A percentile compares a stretch with the other conserved stretches of the same genome.
phyloP scores from a whole-genome alignment of 2,113 vertebrate species.

The Meles meles region DNA sequence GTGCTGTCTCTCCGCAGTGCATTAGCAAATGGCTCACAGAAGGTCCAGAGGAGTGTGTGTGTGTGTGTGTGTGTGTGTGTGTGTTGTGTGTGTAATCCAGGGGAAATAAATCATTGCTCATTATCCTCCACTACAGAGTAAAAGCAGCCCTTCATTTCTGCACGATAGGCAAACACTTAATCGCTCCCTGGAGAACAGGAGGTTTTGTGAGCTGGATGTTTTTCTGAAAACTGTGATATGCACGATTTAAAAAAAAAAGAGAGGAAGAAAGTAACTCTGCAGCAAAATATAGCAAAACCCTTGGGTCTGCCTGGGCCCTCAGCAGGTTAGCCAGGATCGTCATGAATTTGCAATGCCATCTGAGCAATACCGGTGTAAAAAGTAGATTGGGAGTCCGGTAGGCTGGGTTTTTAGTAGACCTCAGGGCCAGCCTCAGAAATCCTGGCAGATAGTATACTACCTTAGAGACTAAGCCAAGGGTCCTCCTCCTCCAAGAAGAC shows the following conservation, averaged over 20 bases:
- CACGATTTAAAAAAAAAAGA: constrained; percentile 43
- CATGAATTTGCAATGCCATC: background rate
- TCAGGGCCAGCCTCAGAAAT: background rate
- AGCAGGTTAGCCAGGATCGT: background rate
- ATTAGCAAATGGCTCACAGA: constrained; percentile 68
- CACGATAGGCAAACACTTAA: constrained; percentile 76
- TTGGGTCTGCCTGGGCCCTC: background rate
- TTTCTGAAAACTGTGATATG: constrained; percentile 77
- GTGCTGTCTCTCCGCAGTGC: constrained; percentile 51
- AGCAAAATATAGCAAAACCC: constrained; percentile 59
- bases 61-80: constrained; percentile 41
- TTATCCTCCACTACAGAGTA: constrained; percentile 81
- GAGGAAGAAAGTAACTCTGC: constrained; percentile 65
- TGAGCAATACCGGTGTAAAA: background rate
- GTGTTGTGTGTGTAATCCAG: constrained; percentile 67
- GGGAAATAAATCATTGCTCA: constrained; percentile 85
- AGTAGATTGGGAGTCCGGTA: background rate
- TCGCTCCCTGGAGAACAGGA: constrained; percentile 74
- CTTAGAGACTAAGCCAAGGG: background rate
- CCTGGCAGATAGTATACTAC: background rate
- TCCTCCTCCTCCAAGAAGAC: background rate
- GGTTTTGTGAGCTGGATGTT: constrained; percentile 73
- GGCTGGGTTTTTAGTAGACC: background rate
- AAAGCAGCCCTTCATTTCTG: constrained; percentile 79
- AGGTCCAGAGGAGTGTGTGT: constrained; percentile 37